Evolutionary conservation across 2,113 vertebrate genomes (phyloP), one percentile per base, ranked within the genome.

Genomic region (Plectropomus leopardus): DNA sequence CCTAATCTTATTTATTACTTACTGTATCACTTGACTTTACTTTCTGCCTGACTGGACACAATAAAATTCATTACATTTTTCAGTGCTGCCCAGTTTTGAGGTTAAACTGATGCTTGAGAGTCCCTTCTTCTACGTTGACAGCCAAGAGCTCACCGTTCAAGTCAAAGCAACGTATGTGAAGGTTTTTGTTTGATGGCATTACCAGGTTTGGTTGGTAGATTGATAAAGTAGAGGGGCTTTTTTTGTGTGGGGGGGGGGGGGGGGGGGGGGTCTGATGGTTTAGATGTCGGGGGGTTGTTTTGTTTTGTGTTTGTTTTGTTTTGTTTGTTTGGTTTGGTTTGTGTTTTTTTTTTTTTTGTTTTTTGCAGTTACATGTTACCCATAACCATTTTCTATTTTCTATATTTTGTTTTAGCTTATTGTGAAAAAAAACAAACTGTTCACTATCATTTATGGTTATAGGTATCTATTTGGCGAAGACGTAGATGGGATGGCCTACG

Each of bases 381-480:
- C 1, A 3, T 50, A 44, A 44, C 13, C 19, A 48, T 19, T 48
- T 40, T 40, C n/a, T n/a, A n/a, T n/a, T n/a, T n/a, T n/a, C n/a
- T 10, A 7, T 48, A 21, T 5, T 44, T 14, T 44, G 47, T 23
- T 24, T 64, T 9, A 7, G 13, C 4, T 44, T 54, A 6, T 40
- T 15, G 10, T 44, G 42, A 44, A 44, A 44, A 44, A 44, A 44
- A 3, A n/a, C n/a, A 44, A 15, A 13, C 13, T 15, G 5, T 11
- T 19, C 42, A 4, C 4, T 55, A 40, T 7, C 11, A 40, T n/a
- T 14, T 60, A 47, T 69, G 21, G 5, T 63, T 78, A 64, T 51
- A 97, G 96, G 73, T 97, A 96, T 90, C 77, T 97, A 4, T 96
- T 96, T 0, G 95, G 94, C 21, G 79, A 95, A 86, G 51, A 30